Evolutionary conservation across 1,140 invertebrate genomes (phyloP), one percentile per base, ranked within the genome.

Genomic region (Ceratitis capitata): DNA sequence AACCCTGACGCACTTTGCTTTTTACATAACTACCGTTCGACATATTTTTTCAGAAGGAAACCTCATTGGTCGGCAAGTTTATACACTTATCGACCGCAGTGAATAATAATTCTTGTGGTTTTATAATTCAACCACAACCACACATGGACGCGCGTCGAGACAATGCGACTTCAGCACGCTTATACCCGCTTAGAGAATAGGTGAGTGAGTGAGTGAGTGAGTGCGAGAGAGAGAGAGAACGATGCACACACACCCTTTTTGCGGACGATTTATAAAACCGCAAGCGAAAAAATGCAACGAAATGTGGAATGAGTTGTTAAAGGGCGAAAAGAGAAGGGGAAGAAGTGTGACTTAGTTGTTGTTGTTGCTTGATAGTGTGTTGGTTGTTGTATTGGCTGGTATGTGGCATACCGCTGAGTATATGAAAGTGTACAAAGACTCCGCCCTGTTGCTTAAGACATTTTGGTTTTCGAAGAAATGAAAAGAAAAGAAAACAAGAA

Each of bases 51-150:
- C 32, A 29, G 26, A 7, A 35, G 47, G 23, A 23, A 83, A 83
- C 49, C 82, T 83, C 49, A 83, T 83, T 83, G 82, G 82, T 53
- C 82, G 49, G 16, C 49, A 53, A 83, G 82, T 83, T 83, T 49
- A 83, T 53, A 83, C 82, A 90, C 88, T 89, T 89, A 89, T 88
- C 89, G 88, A 90, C 89, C 89, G 87, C 89, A 90, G 89, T 89
- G 89, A 90, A 88, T 89, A 89, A 90, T 90, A 90, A 89, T 90
- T 90, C 89, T 88, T 90, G 89, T 84, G 89, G 89, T 90, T 90
- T 90, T 88, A 89, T 89, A 90, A 90, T 86, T 88, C 88, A 88
- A 89, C 89, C 88, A 88, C 89, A 88, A 69, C 39, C 49, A 74
- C 64, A 49, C 84, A 51, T 56, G 39, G 69, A n/a, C n/a, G 32